A percentile compares a stretch with the other conserved stretches of the same genome.
Evolutionary conservation across 2,888 invertebrate genomes (phyloP).

Genomic region (Callinectes sapidus): DNA sequence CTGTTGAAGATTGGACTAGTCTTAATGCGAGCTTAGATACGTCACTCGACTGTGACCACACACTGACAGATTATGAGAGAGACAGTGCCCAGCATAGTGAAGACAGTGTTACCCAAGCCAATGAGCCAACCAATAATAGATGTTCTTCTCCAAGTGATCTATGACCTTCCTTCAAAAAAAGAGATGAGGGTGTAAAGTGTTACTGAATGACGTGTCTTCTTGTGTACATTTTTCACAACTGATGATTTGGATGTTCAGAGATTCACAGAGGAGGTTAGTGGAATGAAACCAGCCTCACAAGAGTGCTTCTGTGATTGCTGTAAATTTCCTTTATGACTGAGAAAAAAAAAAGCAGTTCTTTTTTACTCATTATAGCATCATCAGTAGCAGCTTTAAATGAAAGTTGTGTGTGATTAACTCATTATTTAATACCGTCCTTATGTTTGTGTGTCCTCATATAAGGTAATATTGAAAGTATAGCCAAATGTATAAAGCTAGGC

Average conservation of each 20-base stretch:
- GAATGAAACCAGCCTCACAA: conserved; percentile 24
- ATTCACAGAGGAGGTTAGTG: neutral
- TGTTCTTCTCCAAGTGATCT: conserved; percentile 60
- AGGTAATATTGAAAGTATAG: conserved; percentile 41
- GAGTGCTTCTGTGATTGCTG: conserved; percentile 38
- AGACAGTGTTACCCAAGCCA: conserved; percentile 46
- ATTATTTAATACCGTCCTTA: conserved; percentile 70
- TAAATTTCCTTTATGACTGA: conserved; percentile 40
- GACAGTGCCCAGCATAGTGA: conserved; percentile 55
- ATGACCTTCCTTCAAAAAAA: conserved; percentile 63
- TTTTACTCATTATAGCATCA: conserved; percentile 40
- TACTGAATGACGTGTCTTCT: conserved; percentile 36
- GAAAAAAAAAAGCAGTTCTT: conserved; percentile 38
- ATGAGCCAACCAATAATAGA: conserved; percentile 42
- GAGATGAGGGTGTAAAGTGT: conserved; percentile 54
- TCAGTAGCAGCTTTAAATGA: conserved; percentile 67
- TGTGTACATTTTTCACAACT: neutral
- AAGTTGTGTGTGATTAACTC: conserved; percentile 61
- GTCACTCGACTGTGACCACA: conserved; percentile 66
- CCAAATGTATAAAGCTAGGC: conserved; percentile 47
- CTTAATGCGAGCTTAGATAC: conserved; percentile 69
- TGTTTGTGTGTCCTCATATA: conserved; percentile 51
- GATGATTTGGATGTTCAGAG: conserved; percentile 15
- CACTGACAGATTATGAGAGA: conserved; percentile 57
- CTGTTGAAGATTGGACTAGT: conserved; percentile 67